Base-by-base conservation (phyloP, 2,113 vertebrate species). In the Zosterops hypoxanthus region DNA sequence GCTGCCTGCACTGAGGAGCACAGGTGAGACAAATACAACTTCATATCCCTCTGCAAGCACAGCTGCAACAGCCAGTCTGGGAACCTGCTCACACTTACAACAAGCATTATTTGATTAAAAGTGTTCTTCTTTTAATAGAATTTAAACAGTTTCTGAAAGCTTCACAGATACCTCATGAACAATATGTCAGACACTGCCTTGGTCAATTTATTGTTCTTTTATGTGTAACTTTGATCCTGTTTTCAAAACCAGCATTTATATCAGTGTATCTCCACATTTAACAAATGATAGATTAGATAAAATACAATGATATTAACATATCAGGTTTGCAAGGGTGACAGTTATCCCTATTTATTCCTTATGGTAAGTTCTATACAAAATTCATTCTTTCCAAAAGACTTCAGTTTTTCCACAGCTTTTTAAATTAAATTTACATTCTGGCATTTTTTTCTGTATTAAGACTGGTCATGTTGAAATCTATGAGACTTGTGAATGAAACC, bases 161-260 rank as follows among this genome's bases (percentile, higher is more conserved):
- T 81, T 90, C 44, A 25, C 56, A 33, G 56, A 50, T 68, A 20
- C 34, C 42, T 66, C 56, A 31, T 34, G 88, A 85, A 76, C 31
- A 56, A 50, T 29, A 59, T 75, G 36, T 92, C 86, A 66, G 26
- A 31, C 11, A 25, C 50, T 64, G 61, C 57, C 59, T 84, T 89
- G 31, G 77, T 82, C 29, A 21, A 60, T 85, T 97, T 86, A 66
- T 92, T 60, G 60, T 64, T 72, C 59, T 90, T 94, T 81, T 77
- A 65, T 73, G 57, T 4, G 6, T 82, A 77, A 44, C 59, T 65
- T 88, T 87, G 61, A 81, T 72, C 24, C 16, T 6, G 5, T 41
- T 92, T 90, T 56, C 47, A 83, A 90, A 88, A 68, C 26, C 42
- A 65, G 46, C 42, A 20, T 91, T 87, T 79, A 36, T 34, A 75